phyloP scores from a whole-genome alignment of 37 sponge, comb jelly and placozoan genomes.

The Geodia barretti region DNA sequence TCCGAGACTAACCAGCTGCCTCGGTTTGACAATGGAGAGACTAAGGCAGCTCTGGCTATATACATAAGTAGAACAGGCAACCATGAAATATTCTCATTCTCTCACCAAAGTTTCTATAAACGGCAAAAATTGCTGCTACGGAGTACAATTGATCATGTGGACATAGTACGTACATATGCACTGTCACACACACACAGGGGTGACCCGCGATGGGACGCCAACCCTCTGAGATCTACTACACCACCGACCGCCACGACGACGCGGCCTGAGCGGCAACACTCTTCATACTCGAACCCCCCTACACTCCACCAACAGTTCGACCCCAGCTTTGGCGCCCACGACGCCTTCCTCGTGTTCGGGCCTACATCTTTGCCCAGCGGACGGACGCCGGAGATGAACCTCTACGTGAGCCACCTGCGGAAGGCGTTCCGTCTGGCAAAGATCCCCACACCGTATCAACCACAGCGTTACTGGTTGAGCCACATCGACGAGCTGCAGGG shows the following conservation, averaged over 20 bases:
- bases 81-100: background rate
- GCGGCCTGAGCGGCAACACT: background rate
- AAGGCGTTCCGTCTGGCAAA: constrained; percentile 31
- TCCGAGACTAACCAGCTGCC: no score
- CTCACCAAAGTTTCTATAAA: background rate
- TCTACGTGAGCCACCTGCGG: constrained; percentile 48
- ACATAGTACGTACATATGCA: no score
- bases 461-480: constrained; percentile 45
- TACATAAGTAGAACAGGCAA: background rate
- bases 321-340: constrained; percentile 42
- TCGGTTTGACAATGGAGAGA: no score
- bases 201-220: background rate
- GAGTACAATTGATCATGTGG: no score
- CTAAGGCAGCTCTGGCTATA: no score
- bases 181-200: background rate
- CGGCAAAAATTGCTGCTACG: no score
- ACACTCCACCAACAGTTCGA: constrained; percentile 47
- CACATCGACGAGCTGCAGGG: constrained; percentile 47
- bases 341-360: constrained; percentile 39
- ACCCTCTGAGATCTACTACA: background rate
- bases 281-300: background rate
- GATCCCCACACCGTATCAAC: background rate
- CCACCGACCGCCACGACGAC: background rate
- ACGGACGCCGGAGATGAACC: background rate
- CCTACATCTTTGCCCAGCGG: constrained; percentile 71